Evolutionary conservation across 1,140 invertebrate genomes (phyloP), one percentile per base, ranked within the genome.

Genomic region (Drosophila nasuta): DNA sequence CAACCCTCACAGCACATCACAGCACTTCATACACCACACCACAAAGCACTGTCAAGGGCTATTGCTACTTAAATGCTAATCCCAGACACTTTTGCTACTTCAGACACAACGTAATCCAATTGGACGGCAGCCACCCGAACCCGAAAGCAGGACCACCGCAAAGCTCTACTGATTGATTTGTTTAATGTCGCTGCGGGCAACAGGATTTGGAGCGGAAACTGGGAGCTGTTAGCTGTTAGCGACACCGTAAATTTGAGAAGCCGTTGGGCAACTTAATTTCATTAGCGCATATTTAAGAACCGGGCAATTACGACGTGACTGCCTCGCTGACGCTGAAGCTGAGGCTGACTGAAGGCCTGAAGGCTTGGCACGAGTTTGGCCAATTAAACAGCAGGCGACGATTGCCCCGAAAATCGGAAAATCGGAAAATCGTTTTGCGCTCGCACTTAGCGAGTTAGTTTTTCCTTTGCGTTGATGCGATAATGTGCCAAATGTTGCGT

Each of bases 81-180:
- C 83, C 81, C 70, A 52, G 70, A 76, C 83, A 78, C 74, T 89
- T 72, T 82, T 83, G 70, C 70, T 63, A 68, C 75, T 73, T 48
- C 56, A 76, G 74, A 56, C 38, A 56, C 20, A 45, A 33, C 51
- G 43, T 75, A 71, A 75, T 74, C 71, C 71, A 57, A 56, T 57
- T 69, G 72, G 35, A 13, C 20, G 11, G 41, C 41, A 43, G 4
- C 51, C 51, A 52, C n/a, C 51, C 51, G 20, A 25, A 52, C 49
- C 28, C 49, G 35, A 45, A 7, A 13, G 57, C 46, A 48, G 60
- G 38, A 30, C 35, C 10, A 68, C 73, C 83, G 69, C 85, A 81
- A 85, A 89, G 83, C 77, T 66, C 52, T 78, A 73, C 85, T 89
- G 85, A 89, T 89, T 89, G 85, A 89, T 89, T 89, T 89, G 85